These are phyloP conservation scores for Malthinus seriepunctatus DNA, from an alignment of 2,888 invertebrate genomes.

Conservation along the genomic window DNA sequence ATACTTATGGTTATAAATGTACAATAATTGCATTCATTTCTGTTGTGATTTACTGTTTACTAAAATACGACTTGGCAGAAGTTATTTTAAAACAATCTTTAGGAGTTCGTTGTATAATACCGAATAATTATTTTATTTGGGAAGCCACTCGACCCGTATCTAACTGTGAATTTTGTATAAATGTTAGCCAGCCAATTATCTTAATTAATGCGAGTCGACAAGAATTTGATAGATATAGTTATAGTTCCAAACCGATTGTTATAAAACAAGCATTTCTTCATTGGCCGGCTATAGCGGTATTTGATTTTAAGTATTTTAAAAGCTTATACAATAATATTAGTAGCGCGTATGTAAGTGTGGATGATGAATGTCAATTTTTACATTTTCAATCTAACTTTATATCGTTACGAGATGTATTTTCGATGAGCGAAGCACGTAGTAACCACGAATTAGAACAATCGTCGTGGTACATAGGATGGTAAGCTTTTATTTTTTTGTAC, in stretches of 20 bases:
- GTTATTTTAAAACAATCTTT: conserved; percentile 48
- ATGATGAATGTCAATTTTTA: conserved; percentile 84
- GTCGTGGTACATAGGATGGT: conserved; percentile 93
- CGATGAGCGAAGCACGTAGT: conserved; percentile 70
- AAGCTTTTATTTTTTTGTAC: conserved; percentile 47
- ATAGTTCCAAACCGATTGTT: conserved; percentile 78
- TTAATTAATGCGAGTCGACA: conserved; percentile 69
- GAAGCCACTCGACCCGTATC: conserved; percentile 84
- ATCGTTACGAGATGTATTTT: conserved; percentile 75
- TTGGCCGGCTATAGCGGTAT: conserved; percentile 74
- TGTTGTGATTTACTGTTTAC: conserved; percentile 28
- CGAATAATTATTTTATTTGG: conserved; percentile 85
- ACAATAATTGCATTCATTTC: conserved; percentile 13
- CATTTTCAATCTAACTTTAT: conserved; percentile 84
- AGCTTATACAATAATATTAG: conserved; percentile 68
- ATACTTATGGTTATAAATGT: not conserved
- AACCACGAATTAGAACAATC: conserved; percentile 63
- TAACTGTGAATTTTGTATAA: conserved; percentile 77
- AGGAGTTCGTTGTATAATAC: conserved; percentile 74
- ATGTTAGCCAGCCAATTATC: conserved; percentile 68
- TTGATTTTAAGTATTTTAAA: conserved; percentile 71
- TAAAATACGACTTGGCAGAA: conserved; percentile 31
- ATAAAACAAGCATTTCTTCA: conserved; percentile 74
- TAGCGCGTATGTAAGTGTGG: conserved; percentile 73
- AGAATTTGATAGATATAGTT: conserved; percentile 74